These are phyloP conservation scores for Hyperoodon ampullatus DNA, from an alignment of 2,113 vertebrate genomes.

Conservation along the genomic window DNA sequence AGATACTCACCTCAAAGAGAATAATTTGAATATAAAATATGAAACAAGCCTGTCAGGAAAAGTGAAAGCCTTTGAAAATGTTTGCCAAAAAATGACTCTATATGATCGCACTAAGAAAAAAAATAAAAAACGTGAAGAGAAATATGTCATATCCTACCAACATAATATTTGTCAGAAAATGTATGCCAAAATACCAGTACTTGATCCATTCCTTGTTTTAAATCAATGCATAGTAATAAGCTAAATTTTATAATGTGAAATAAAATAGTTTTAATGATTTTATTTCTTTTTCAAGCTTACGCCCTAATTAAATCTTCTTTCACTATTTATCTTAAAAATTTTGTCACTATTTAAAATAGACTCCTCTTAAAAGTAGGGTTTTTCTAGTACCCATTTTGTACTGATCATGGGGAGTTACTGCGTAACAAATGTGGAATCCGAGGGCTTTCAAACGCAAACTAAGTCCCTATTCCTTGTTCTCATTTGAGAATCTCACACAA, in stretches of 20 bases:
- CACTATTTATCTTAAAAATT: neutral
- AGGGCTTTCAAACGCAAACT: neutral
- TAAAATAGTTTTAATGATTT: conserved; percentile 20
- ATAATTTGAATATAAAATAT: neutral
- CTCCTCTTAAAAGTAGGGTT: neutral
- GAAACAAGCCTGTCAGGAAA: neutral
- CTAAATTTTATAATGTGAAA: neutral
- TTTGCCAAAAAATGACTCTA: neutral
- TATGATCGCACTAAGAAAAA: neutral
- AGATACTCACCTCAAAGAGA: neutral
- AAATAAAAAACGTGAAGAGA: neutral
- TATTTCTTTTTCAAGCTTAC: conserved; percentile 14
- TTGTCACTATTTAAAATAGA: neutral
- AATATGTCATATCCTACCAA: neutral
- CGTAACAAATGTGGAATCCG: neutral
- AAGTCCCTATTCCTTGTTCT: conserved; percentile 27
- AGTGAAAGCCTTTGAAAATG: neutral
- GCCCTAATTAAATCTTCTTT: neutral
- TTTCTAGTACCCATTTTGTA: neutral
- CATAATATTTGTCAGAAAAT: conserved; percentile 3
- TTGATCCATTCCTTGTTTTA: neutral
- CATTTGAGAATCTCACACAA: neutral
- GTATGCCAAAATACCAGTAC: neutral
- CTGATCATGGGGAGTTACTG: neutral
- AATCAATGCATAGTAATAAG: neutral